Evolutionary conservation across 2,797 vertebrate genomes (phyloP).

Genomic region (Lagorchestes hirsutus): DNA sequence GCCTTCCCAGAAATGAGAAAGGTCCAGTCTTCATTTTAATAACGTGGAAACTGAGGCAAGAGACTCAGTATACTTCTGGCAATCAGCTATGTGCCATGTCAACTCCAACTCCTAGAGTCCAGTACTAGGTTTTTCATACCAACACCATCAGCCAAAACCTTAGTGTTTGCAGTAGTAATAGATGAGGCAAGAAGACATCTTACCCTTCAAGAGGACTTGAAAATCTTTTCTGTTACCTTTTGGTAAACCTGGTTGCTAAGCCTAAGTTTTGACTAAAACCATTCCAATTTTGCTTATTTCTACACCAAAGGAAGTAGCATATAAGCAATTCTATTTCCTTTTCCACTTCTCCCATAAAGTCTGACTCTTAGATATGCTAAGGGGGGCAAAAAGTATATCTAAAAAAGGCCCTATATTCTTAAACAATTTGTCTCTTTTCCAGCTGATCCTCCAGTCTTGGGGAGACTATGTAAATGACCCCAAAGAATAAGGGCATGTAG

Average conservation of each 20-base stretch:
- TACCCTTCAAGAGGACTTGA: neutral
- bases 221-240: neutral
- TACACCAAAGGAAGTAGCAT: conserved; percentile 59
- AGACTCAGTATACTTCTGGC: conserved; percentile 6
- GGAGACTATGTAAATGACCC: conserved; percentile 5
- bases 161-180: neutral
- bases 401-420: neutral
- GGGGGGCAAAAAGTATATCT: neutral
- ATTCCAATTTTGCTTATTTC: conserved; percentile 44
- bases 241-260: neutral
- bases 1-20: conserved; percentile 25
- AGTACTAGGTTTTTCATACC: neutral
- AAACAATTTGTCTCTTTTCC: neutral
- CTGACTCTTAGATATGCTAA: conserved; percentile 29
- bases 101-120: neutral
- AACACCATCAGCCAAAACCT: neutral
- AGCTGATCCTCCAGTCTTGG: neutral
- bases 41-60: neutral
- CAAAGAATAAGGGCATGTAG: neutral
- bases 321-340: conserved; percentile 44
- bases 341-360: conserved; percentile 46
- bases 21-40: neutral
- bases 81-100: neutral
- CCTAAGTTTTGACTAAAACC: conserved; percentile 35
- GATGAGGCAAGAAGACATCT: neutral